A percentile compares a stretch with the other conserved stretches of the same genome.
Evolutionary conservation across 2,113 vertebrate species (phyloP).

Genomic region (Bos indicus): DNA sequence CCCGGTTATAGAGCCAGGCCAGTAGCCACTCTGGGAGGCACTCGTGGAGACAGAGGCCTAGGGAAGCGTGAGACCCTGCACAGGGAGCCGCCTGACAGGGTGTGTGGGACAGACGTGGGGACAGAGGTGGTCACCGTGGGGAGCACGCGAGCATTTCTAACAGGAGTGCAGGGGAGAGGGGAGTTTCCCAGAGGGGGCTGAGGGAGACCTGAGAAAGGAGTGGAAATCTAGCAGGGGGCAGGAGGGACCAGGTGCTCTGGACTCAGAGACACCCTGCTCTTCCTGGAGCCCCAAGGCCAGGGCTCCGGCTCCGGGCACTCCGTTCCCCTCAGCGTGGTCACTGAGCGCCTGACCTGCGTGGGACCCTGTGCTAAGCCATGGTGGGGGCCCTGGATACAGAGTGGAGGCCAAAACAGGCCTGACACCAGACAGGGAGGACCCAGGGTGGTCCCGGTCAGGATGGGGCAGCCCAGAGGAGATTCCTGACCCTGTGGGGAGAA

Average conservation of each 20-base stretch:
- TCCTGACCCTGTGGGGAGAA: neutral
- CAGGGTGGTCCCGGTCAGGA: neutral
- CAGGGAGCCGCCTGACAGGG: neutral
- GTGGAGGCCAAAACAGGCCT: neutral
- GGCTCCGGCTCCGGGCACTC: rapidly evolving
- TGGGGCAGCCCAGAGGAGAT: neutral
- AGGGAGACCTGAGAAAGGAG: neutral
- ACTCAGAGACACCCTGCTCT: neutral
- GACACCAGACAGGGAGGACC: neutral
- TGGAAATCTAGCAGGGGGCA: neutral
- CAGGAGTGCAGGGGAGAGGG: neutral
- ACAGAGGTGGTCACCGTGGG: neutral
- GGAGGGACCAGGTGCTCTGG: neutral
- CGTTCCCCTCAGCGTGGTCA: rapidly evolving
- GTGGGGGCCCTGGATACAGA: neutral
- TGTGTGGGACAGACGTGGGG: rapidly evolving
- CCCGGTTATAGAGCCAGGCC: neutral
- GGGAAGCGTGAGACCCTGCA: rapidly evolving
- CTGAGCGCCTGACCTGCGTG: rapidly evolving
- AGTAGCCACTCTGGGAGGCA: neutral
- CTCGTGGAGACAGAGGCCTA: neutral
- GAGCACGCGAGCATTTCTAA: neutral
- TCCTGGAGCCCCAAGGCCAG: neutral
- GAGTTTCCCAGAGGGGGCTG: neutral
- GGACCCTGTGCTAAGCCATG: neutral